Base-by-base conservation (phyloP, 2,113 vertebrate species). In the Dolichallabes microphthalmus region DNA sequence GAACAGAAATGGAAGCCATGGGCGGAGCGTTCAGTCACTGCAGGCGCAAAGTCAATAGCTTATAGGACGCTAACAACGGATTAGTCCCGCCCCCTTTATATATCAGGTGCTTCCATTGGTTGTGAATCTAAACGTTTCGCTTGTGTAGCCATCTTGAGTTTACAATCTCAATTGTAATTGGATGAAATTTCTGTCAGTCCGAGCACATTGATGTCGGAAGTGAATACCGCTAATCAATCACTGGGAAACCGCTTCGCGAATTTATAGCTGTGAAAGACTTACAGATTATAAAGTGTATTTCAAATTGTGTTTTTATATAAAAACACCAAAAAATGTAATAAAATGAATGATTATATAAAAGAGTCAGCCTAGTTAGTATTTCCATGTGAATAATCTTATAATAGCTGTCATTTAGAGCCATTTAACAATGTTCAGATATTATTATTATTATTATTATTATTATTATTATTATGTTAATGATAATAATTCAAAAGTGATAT, bases 1-100 rank as follows among this genome's bases (percentile, higher is more conserved):
- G 87, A 93, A 93, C 90, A 94, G 93, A 94, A 94, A 95, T 95
- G 94, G 94, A 92, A 93, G 92, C 89, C 85, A 75, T 86, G 79
- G 89, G 95, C 94, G 91, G 94, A 93, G 90, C 89, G 85, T 90
- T 88, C 63, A 75, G 80, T 19, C 89, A 94, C 93, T 95, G 93
- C 94, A 80, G 94, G 90, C 93, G 89, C 88, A 81, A 89, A 88
- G 86, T 89, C 86, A 50, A 74, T 6, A 50, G 87, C 19, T 87
- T 22, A 95, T 95, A 94, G n/a, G 93, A 85, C 86, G 11, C 4
- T 13, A 9, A 1, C 2, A 12, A 0, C 7, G 25, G 57, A 87
- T 69, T 1, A 63, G 89, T 74, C 88, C 58, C 71, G 22, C 89
- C 90, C 58, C 22, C n/a, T 17, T 14, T 9, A 8, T 22, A 25